Base-by-base conservation (phyloP, 2,113 vertebrate genomes). In the Psammodynastes pulverulentus region DNA sequence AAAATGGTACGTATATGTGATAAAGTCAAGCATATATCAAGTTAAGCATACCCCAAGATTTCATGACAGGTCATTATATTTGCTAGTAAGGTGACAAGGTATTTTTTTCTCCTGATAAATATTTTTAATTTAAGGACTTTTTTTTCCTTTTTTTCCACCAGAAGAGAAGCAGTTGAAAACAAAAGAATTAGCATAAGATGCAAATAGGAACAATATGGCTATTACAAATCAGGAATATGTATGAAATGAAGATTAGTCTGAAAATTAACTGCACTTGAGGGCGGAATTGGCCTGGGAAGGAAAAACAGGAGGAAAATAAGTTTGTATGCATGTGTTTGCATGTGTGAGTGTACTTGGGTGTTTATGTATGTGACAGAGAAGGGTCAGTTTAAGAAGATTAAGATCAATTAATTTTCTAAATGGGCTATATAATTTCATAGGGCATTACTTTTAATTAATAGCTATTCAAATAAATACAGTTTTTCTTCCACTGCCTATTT, bases 1-100 rank as follows among this genome's bases (percentile, higher is more conserved):
- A 87, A 67, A 87, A 72, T 93, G 51, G 54, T 90, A 26, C 79
- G 87, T 67, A 54, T 34, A 48, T 90, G 89, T 58, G 87, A 72
- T 53, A 90, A 79, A 90, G 48, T 7, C 52, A 87, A 72, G 6
- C 53, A 62, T 62, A 62, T 21, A 54, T 54, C 53, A 58, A 58
- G 9, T 62, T 23, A 56, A 67, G 52, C 86, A 56, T 56, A 56
- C 45, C 43, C 19, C 7, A 52, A 53, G 89, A 87, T 90, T 93
- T 79, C 72, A 19, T 87, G 49, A 87, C 49, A 90, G 87, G 39
- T 3, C 56, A 90, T 52, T 72, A 34, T 72, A 72, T 34, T 72
- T 34, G n/a, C n/a, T 13, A 17, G 62, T 72, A 34, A 34, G 62
- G n/a, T 72, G 62, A 62, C 62, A 72, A 13, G n/a, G 13, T 72